Base-by-base conservation (phyloP, 2,888 invertebrate genomes). In the Callyntrura guangdongensis region DNA sequence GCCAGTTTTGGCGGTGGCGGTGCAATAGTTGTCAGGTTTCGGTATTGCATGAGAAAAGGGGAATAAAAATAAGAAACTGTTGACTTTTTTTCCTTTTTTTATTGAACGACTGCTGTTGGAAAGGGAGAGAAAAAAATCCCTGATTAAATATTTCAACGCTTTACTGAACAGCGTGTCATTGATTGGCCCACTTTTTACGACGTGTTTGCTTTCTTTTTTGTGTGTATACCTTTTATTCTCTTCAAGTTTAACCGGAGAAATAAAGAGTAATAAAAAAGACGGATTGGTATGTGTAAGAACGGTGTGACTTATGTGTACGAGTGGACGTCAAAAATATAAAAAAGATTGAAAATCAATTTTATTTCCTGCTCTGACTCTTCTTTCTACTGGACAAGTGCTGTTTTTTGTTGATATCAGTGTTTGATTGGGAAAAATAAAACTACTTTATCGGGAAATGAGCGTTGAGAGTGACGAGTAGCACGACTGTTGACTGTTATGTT, bases 171-270 rank as follows among this genome's bases (percentile, higher is more conserved):
- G 59, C 64, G 64, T 86, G 86, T 79, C 90, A 90, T 90, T 90
- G 86, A 90, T 86, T 90, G 90, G 90, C 90, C 90, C 90, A 86
- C 90, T 90, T 90, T 82, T 53, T 67, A 64, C 27, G 25, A 56
- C 64, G 61, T 74, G 77, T 59, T 72, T 86, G 61, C 64, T 53
- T 53, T 72, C 53, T 81, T 81, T 45, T 27, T 77, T 59, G 53
- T 53, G 45, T 20, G 45, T 67, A 25, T 61, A 47, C 5, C 77
- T 25, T 61, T 86, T 72, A 27, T 59, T 17, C 20, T 72, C 69
- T 85, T 67, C 59, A 59, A 47, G 17, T 61, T 69, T 69, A 86
- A 36, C 27, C 56, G 61, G 61, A 64, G 86, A 84, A 84, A 74
- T 9, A 47, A 47, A 61, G 36, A 61, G 45, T 22, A 27, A 36